Evolutionary conservation across 2,888 invertebrate species (phyloP).

Genomic region (Pandemis cinnamomeana): DNA sequence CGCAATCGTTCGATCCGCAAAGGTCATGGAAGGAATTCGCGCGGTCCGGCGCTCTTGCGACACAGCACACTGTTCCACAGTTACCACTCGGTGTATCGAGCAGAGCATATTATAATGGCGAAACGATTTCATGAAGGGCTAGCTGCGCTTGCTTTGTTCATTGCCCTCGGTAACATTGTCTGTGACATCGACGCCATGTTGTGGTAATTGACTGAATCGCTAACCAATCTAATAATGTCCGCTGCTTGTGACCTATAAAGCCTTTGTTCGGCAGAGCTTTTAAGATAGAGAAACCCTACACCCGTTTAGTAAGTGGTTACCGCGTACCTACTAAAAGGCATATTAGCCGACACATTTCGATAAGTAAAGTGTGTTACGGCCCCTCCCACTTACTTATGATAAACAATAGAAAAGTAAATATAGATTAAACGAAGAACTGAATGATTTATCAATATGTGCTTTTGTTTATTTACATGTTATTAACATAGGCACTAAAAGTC

Average conservation of each 20-base stretch:
- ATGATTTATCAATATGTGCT: conserved; percentile 53
- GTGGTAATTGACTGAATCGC: conserved; percentile 19
- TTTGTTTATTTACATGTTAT: conserved; percentile 53
- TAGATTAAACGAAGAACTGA: conserved; percentile 58
- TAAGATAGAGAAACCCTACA: background rate
- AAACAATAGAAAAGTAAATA: conserved; percentile 64
- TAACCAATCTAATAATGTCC: background rate
- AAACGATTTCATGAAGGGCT: conserved; percentile 40
- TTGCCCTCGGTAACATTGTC: conserved; percentile 17
- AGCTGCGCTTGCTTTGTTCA: conserved; percentile 29
- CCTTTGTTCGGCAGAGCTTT: background rate
- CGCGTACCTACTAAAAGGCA: background rate
- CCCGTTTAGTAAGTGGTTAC: background rate
- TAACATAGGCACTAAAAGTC: conserved; percentile 40
- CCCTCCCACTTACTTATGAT: conserved; percentile 52
- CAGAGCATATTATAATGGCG: conserved; percentile 36
- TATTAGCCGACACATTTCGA: conserved; percentile 20
- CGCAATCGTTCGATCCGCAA: conserved; percentile 82
- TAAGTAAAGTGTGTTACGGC: conserved; percentile 32
- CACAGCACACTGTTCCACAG: conserved; percentile 54
- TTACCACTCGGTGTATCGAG: conserved; percentile 34
- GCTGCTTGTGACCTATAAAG: conserved; percentile 4
- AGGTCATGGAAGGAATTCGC: conserved; percentile 84
- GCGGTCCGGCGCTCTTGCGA: conserved; percentile 79
- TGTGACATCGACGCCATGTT: conserved; percentile 9